Percentiles rank a stretch among this genome's conserved stretches.
These are phyloP conservation scores for Ammospiza nelsoni DNA, from an alignment of 2,113 vertebrate genomes.

Conservation along the genomic window DNA sequence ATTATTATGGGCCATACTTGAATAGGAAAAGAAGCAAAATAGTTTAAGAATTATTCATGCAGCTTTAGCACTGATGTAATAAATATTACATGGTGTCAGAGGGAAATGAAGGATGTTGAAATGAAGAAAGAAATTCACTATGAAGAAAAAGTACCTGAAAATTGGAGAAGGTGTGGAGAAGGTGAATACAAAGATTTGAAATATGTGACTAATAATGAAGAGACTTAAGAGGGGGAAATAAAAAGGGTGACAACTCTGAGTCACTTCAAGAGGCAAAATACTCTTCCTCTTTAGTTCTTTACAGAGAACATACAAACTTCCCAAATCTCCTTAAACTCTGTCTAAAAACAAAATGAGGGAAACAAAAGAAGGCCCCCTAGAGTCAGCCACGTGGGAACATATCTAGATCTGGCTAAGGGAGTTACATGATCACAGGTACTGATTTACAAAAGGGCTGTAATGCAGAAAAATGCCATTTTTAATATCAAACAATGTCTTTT, in stretches of 20 bases:
- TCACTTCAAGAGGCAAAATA: not conserved
- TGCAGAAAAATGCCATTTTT: not conserved
- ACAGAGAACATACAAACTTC: not conserved
- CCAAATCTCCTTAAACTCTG: not conserved
- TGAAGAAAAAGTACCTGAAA: conserved; percentile 41
- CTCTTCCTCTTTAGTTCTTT: not conserved
- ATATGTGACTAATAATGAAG: not conserved
- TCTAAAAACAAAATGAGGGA: not conserved
- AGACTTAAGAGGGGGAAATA: not conserved
- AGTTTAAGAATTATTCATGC: conserved; percentile 42
- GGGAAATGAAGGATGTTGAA: conserved; percentile 17
- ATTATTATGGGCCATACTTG: conserved; percentile 2
- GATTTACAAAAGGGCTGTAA: not conserved
- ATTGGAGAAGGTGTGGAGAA: not conserved
- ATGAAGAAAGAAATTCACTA: conserved; percentile 23
- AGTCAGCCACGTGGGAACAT: not conserved
- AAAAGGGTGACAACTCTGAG: not conserved
- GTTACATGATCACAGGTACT: not conserved
- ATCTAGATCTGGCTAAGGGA: not conserved
- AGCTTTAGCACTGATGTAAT: conserved; percentile 29
- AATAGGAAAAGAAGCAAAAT: conserved; percentile 24
- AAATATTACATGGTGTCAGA: conserved; percentile 51
- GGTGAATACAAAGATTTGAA: not conserved
- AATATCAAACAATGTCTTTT: not conserved
- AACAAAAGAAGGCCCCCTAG: not conserved